Percentiles rank a stretch among this genome's conserved stretches.
Evolutionary conservation across 2,888 invertebrate genomes (phyloP).

Genomic region (Lapara coniferarum): DNA sequence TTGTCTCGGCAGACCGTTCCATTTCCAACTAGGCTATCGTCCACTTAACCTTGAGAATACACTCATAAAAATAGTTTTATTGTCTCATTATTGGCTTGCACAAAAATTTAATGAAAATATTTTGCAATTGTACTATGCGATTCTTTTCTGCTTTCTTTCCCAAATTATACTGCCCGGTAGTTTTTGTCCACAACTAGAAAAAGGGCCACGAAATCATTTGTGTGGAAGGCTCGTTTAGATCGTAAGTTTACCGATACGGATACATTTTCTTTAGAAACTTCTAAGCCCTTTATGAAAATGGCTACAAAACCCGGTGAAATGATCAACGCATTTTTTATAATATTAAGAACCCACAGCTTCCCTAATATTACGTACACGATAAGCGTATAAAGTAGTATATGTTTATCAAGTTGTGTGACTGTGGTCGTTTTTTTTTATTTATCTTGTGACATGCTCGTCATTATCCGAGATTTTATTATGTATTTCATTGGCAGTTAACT

Average conservation of each 20-base stretch:
- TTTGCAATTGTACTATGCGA: too few relatives aligned
- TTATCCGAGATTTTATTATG: conserved; percentile 17
- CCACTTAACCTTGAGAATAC: conserved; percentile 26
- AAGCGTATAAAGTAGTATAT: conserved; percentile 9
- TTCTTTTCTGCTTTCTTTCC: too few relatives aligned
- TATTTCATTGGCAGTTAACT: conserved; percentile 23
- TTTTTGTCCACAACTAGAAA: too few relatives aligned
- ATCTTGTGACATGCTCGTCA: neutral
- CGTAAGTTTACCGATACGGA: too few relatives aligned
- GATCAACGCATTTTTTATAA: neutral
- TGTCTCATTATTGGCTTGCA: neutral
- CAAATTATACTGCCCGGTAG: too few relatives aligned
- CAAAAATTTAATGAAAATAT: neutral
- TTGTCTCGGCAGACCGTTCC: too few relatives aligned
- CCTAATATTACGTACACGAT: conserved; percentile 1
- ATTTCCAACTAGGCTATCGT: too few relatives aligned
- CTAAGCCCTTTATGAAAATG: too few relatives aligned
- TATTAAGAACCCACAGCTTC: neutral
- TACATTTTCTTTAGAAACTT: too few relatives aligned
- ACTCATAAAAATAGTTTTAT: neutral
- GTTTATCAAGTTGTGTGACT: neutral
- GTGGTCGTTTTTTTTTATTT: conserved; percentile 17
- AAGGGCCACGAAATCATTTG: too few relatives aligned
- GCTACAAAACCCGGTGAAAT: neutral
- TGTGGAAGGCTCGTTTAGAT: too few relatives aligned